Conservation (phyloP, 2,113 vertebrate genomes). For the Apteryx owenii region DNA sequence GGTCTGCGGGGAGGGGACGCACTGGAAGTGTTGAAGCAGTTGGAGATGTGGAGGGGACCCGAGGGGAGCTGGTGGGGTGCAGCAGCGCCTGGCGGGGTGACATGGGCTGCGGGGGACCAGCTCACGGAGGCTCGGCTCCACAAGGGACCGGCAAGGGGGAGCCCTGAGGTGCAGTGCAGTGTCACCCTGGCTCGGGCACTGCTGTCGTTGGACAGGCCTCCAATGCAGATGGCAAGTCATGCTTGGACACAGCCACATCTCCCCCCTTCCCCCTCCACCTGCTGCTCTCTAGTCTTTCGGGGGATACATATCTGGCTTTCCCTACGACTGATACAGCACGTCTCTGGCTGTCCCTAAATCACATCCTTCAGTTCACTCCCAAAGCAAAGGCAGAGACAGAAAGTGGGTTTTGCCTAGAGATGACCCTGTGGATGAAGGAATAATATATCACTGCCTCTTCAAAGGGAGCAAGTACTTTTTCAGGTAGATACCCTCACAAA, state of each 20-base stretch:
- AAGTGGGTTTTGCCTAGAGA: background rate
- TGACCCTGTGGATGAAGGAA: background rate
- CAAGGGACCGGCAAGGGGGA: background rate
- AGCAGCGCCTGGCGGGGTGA: background rate
- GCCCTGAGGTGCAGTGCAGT: accelerated
- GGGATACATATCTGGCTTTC: background rate
- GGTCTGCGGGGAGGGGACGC: background rate
- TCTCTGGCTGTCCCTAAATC: background rate
- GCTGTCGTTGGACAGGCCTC: background rate
- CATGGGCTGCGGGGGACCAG: too few relatives aligned
- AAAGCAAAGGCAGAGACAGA: background rate
- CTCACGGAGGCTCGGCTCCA: too few relatives aligned
- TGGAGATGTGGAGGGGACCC: background rate
- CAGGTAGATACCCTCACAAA: background rate
- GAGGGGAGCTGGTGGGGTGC: too few relatives aligned
- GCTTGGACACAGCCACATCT: too few relatives aligned
- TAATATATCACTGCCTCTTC: background rate
- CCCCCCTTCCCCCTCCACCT: background rate
- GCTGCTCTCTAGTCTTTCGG: background rate
- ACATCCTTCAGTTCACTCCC: accelerated
- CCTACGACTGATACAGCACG: background rate
- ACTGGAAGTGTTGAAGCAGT: background rate
- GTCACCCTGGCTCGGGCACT: background rate
- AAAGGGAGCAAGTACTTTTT: background rate
- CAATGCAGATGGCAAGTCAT: background rate